These are phyloP conservation scores for Mythimna pallens DNA, from an alignment of 2,888 invertebrate species.

Conservation along the genomic window DNA sequence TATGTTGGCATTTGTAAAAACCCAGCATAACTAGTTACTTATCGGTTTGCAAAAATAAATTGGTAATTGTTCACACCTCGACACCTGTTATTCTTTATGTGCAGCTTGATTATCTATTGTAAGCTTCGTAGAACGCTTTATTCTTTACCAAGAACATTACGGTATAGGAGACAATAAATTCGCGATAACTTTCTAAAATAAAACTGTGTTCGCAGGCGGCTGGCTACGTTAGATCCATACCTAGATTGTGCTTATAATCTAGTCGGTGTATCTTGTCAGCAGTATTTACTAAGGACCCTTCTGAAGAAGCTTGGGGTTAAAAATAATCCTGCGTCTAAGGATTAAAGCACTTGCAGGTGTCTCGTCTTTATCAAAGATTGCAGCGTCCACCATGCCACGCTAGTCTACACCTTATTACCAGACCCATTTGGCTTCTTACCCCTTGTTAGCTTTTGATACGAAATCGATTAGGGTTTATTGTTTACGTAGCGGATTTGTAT, in stretches of 20 bases:
- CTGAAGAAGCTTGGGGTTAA: slow-evolving; percentile 76
- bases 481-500: slow-evolving; percentile 82
- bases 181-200: slow-evolving; percentile 71
- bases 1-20: slow-evolving; percentile 22
- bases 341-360: slow-evolving; percentile 80
- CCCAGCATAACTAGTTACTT: slow-evolving; percentile 23
- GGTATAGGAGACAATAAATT: slow-evolving; percentile 58
- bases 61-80: slow-evolving; percentile 57
- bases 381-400: slow-evolving; percentile 45
- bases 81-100: slow-evolving; percentile 46
- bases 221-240: slow-evolving; percentile 64
- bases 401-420: slow-evolving; percentile 65
- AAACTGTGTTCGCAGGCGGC: slow-evolving; percentile 53
- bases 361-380: slow-evolving; percentile 73
- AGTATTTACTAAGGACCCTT: slow-evolving; percentile 73
- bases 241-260: slow-evolving; percentile 71
- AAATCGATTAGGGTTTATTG: slow-evolving; percentile 80
- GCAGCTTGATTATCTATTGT: slow-evolving; percentile 59
- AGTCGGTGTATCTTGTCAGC: slow-evolving; percentile 71
- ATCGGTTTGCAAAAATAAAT: slow-evolving; percentile 58
- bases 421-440: slow-evolving; percentile 62
- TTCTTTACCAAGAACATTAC: slow-evolving; percentile 48
- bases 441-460: slow-evolving; percentile 53
- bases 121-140: slow-evolving; percentile 30
- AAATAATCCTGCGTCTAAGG: slow-evolving; percentile 78